Conservation (phyloP, 1,140 invertebrate genomes). For the Mercenaria mercenaria region DNA sequence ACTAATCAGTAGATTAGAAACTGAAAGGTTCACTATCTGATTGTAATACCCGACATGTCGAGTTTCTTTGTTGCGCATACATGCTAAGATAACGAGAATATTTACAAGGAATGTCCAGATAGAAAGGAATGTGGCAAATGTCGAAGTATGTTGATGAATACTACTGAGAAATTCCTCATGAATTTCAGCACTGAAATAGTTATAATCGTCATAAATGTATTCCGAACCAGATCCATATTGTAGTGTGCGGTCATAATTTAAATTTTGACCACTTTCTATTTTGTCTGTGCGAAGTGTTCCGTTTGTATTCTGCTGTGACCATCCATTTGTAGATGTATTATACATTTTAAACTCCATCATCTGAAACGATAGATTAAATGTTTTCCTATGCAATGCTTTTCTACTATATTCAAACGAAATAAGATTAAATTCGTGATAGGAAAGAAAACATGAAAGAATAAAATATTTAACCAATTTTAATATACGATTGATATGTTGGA, state of each 20-base stretch:
- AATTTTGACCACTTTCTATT: not conserved
- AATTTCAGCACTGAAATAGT: constrained; percentile 5
- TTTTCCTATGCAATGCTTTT: too few species aligned
- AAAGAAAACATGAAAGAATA: too few species aligned
- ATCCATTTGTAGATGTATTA: not conserved
- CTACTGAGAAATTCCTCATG: constrained; percentile 35
- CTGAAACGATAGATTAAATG: not conserved
- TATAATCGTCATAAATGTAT: not conserved
- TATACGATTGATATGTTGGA: too few species aligned
- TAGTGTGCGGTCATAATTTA: not conserved
- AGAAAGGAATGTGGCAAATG: not conserved
- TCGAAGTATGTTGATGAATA: not conserved
- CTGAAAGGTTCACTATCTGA: constrained; percentile 43
- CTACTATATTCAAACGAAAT: too few species aligned
- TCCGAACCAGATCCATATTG: not conserved
- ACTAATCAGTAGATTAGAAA: constrained; percentile 37
- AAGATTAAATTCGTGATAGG: too few species aligned
- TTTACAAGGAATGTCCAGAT: constrained; percentile 47
- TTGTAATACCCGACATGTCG: not conserved
- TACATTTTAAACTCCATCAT: not conserved
- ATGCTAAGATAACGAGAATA: constrained; percentile 11
- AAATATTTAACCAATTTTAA: too few species aligned
- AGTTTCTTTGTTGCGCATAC: not conserved
- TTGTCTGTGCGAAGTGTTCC: not conserved
- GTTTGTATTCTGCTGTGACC: not conserved